These are phyloP conservation scores for Euproctis similis DNA, from an alignment of 2,888 invertebrate genomes.

Conservation along the genomic window DNA sequence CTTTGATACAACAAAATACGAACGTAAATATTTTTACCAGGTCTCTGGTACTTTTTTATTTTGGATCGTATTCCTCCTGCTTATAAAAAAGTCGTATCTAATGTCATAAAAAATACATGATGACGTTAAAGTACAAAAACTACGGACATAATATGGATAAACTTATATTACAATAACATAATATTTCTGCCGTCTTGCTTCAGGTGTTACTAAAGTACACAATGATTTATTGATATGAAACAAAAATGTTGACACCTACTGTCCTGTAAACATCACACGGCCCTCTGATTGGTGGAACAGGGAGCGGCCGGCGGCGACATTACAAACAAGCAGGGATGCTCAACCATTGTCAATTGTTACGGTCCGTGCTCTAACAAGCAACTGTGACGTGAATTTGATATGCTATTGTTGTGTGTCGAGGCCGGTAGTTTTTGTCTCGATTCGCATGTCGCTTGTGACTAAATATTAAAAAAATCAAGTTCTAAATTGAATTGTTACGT, in stretches of 20 bases:
- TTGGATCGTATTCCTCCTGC: no score
- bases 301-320: conserved; percentile 26
- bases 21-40: no score
- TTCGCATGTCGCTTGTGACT: conserved; percentile 14
- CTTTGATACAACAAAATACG: no score
- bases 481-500: conserved; percentile 6
- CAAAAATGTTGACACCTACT: conserved; percentile 34
- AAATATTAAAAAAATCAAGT: conserved; percentile 15
- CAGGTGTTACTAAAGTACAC: background rate
- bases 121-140: no score
- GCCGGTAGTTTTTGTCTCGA: conserved; percentile 22
- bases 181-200: background rate
- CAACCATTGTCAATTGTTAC: conserved; percentile 41
- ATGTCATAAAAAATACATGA: no score
- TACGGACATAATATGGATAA: no score
- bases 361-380: conserved; percentile 32
- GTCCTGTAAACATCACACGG: conserved; percentile 21
- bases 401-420: conserved; percentile 43
- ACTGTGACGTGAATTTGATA: conserved; percentile 53
- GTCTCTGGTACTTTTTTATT: no score
- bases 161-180: no score
- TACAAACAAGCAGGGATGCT: conserved; percentile 37
- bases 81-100: no score
- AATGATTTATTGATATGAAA: background rate
- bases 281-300: conserved; percentile 26